Evolutionary conservation across 2,113 vertebrate genomes (phyloP).

Genomic region (Pelusios castaneus): DNA sequence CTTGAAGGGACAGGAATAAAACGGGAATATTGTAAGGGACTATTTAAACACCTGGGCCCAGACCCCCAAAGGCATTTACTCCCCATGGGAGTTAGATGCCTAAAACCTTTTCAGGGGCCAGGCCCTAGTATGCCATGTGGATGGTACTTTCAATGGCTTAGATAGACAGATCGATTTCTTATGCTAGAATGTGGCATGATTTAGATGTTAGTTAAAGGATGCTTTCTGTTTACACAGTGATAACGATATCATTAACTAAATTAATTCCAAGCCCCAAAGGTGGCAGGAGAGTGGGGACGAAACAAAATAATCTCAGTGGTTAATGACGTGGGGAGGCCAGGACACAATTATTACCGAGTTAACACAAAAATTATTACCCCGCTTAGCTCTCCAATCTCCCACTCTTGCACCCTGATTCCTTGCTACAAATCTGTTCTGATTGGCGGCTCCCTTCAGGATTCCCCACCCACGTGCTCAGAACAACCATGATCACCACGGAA

Average conservation of each 20-base stretch:
- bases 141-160: neutral
- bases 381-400: conserved; percentile 60
- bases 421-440: neutral
- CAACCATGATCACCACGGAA: neutral
- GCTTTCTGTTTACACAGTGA: neutral
- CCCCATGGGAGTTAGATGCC: neutral
- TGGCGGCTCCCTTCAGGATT: conserved; percentile 35
- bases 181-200: neutral
- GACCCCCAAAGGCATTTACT: neutral
- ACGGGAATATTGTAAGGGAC: neutral
- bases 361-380: neutral
- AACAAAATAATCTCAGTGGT: rapidly evolving
- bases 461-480: neutral
- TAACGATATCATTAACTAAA: neutral
- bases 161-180: rapidly evolving
- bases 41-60: neutral
- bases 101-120: neutral
- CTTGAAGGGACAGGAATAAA: neutral
- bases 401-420: conserved; percentile 10
- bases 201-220: neutral
- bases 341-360: conserved; percentile 35
- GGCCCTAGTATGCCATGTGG: rapidly evolving
- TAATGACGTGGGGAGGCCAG: neutral
- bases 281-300: conserved; percentile 13
- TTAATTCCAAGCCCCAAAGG: neutral